These are phyloP conservation scores for Cinclus cinclus DNA, from an alignment of 2,113 vertebrate species.

Conservation along the genomic window DNA sequence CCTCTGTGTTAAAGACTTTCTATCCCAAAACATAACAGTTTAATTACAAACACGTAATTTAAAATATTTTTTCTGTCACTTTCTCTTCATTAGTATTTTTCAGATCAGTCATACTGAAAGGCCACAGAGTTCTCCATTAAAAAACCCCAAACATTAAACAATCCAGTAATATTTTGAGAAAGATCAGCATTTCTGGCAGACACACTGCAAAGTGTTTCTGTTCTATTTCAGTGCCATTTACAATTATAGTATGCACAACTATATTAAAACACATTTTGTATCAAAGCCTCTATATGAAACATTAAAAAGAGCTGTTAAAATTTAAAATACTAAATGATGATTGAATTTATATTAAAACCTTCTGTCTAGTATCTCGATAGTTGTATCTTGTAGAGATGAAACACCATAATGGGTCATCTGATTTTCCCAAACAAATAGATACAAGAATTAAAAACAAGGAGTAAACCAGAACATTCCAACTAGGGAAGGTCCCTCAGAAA, in stretches of 20 bases:
- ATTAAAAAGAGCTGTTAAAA: neutral
- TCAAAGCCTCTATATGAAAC: neutral
- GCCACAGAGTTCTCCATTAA: neutral
- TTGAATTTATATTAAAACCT: neutral
- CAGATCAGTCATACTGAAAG: neutral
- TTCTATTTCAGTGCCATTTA: neutral
- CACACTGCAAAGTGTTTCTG: neutral
- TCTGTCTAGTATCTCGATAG: neutral
- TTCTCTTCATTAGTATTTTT: neutral
- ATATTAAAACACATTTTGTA: neutral
- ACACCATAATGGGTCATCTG: neutral
- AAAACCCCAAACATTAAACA: neutral
- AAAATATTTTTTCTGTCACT: neutral
- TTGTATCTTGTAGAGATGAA: neutral
- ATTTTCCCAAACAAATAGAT: neutral
- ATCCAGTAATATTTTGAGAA: neutral
- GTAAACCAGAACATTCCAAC: fast-evolving
- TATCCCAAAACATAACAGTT: neutral
- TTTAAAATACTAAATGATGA: neutral
- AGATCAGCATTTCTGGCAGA: neutral
- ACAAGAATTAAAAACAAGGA: neutral
- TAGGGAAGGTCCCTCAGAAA: neutral
- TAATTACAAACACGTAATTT: neutral
- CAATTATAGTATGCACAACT: neutral
- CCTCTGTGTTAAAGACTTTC: neutral